Evolutionary conservation across 2,113 vertebrate genomes (phyloP), one percentile per base, ranked within the genome.

Genomic region (Psephotus haematonotus): DNA sequence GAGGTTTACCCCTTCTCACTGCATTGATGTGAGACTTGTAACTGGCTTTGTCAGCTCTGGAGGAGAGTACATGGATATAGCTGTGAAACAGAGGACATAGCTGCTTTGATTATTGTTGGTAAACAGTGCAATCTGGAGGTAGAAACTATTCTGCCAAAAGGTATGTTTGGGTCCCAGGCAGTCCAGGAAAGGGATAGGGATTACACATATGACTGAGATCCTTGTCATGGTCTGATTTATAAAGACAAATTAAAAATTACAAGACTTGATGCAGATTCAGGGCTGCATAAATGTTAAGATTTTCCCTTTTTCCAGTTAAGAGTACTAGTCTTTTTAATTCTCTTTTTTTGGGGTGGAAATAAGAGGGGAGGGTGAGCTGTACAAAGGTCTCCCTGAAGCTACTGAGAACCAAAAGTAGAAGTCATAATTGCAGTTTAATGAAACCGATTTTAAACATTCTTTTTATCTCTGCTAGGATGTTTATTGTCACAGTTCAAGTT

Each of bases 401-500:
- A 90, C 88, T 78, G 57, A 75, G 86, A 96, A 93, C 70, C 84
- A 78, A 52, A 96, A 97, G 93, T 93, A 92, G 89, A 95, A 95
- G 87, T 92, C 86, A 95, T 98, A 97, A 98, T 98, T 98, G 92
- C 86, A 91, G 94, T 96, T 98, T 98, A 98, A 98, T 97, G 95
- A 98, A 97, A 89, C 91, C 87, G 80, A 78, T 97, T 95, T 97
- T 84, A 96, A 95, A 92, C 84, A 55, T 79, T 92, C 77, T 88
- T 97, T 97, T 97, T 91, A 97, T 97, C 97, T 92, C 81, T 71
- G 41, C 88, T 43, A 84, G 84, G 82, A 97, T 98, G 97, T 97
- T 98, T 97, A 98, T 95, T 96, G 95, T 97, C 97, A 96, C 92
- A 92, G 84, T 95, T 98, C 92, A 93, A 95, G 67, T 89, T 92